Evolutionary conservation across 2,888 invertebrate species (phyloP), one percentile per base, ranked within the genome.

Genomic region (Caradrina clavipalpis): DNA sequence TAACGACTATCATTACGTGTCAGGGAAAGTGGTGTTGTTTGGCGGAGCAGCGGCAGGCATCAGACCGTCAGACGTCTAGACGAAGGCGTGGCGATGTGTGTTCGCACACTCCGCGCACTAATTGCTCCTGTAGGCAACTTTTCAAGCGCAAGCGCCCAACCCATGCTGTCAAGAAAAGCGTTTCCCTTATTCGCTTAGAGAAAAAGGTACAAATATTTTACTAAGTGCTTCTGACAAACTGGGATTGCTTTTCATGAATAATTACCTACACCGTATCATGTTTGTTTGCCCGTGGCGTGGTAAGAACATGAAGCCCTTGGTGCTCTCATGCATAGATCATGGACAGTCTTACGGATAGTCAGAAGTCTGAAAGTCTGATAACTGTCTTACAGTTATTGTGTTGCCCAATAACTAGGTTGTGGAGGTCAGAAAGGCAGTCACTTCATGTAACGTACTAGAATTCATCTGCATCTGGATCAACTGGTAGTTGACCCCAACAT

Each of bases 91-190:
- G 82, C 83, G 77, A 83, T 78, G 75, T 86, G 82, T 85, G 86
- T 83, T 72, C 58, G 78, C 74, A 69, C 73, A 75, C 84, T 83
- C 69, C 56, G 77, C 74, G 69, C 71, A 75, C 84, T 88, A 88
- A 90, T 88, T 86, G 84, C 86, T 82, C 80, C 84, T 84, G 84
- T 77, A 76, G 81, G 79, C 86, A 78, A 82, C 80, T 82, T 86
- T 83, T 85, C 84, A 76, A 82, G 70, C 67, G 69, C 69, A 51
- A 62, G 60, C 49, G 64, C 73, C 78, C 73, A 70, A 56, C 77
- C 76, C 68, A 73, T 19, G 62, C 67, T 66, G 70, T 71, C 74
- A 77, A 85, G 81, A 82, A 85, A 80, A 77, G 66, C 74, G 65
- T 84, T 83, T 78, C 79, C 72, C 70, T 74, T 80, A 81, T 58